Conservation (phyloP, 2,113 vertebrate species). For the Pseudopipra pipra region DNA sequence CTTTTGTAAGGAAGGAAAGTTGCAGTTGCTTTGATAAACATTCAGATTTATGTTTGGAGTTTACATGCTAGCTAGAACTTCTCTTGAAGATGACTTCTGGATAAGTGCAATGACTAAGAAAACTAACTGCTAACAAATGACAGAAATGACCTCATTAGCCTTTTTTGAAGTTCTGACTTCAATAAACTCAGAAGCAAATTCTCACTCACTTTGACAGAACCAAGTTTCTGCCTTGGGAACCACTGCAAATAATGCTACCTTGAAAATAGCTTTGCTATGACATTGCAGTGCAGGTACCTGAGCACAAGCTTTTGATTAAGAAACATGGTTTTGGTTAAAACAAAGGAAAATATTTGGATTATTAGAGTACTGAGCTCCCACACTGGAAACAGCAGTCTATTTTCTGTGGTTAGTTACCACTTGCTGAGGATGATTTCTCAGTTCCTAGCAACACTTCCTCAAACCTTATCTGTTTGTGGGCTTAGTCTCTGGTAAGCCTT, state of each 20-base stretch:
- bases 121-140: background rate
- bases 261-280: background rate
- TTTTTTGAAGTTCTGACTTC: background rate
- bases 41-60: background rate
- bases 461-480: conserved; percentile 3
- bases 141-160: fast-evolving
- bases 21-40: background rate
- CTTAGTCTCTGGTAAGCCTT: background rate
- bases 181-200: background rate
- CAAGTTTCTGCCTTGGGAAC: background rate
- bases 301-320: background rate
- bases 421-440: conserved; percentile 13
- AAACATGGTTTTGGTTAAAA: background rate
- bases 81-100: background rate
- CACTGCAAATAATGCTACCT: background rate
- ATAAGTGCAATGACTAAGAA: background rate
- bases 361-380: background rate
- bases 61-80: background rate
- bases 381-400: background rate
- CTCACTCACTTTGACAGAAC: background rate
- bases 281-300: background rate
- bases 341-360: background rate
- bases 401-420: background rate
- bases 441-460: conserved; percentile 24
- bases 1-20: background rate